Evolutionary conservation across 2,888 invertebrate genomes (phyloP), one percentile per base, ranked within the genome.

Genomic region (Octonoba sinensis): DNA sequence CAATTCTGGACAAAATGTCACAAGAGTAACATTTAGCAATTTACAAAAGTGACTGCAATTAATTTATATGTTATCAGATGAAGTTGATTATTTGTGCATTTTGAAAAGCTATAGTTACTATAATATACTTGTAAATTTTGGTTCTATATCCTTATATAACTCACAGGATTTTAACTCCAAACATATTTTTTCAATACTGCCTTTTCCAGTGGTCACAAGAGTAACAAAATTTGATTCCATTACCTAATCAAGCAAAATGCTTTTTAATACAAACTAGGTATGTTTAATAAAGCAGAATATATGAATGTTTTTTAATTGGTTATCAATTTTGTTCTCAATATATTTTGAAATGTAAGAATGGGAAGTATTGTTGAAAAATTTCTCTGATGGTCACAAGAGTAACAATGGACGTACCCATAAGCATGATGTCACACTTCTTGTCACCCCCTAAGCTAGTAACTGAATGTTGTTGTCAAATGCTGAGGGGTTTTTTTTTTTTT

Each of bases 131-230:
- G 11, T 54, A 13, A 54, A 54, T 54, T 20, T 54, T 16, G 13
- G 6, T 54, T 13, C 13, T 11, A 6, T 54, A 54, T 54, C 15
- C 54, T 13, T 54, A 13, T 54, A 54, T 13, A 54, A 54, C 15
- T 54, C 54, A 54, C 54, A 54, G 54, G 54, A 54, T 15, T 54
- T 54, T 11, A 13, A 57, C 4, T 20, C 6, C 57, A 57, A 57
- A 57, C 57, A 3, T 20, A 18, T 8, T 8, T n/a, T 57, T 57
- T 57, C 22, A 57, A 18, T 8, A n/a, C 3, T 57, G 57, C 57
- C 18, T 57, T 57, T 57, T 20, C 57, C 57, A 57, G 22, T 57
- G 57, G 57, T 57, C 57, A 57, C 57, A 57, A 57, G 20, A 57
- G 57, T 57, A 57, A 57, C 57, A 57, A 57, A n/a, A 57, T 12